Evolutionary conservation across 2,888 invertebrate genomes (phyloP), one percentile per base, ranked within the genome.

Genomic region (Troilus luridus): DNA sequence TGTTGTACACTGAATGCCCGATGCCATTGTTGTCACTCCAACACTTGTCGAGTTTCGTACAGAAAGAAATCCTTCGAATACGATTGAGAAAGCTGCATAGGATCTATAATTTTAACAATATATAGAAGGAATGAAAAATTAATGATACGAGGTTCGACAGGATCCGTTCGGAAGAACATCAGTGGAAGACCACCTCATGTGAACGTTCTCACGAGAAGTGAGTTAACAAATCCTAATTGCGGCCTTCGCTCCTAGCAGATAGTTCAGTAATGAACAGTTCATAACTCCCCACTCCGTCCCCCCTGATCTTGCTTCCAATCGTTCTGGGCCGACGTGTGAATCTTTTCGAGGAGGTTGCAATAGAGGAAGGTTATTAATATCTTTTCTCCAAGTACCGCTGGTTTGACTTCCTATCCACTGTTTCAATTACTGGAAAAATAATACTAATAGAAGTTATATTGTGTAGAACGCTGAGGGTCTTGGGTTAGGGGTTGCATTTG

Each of bases 181-280:
- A 54, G 11, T n/a, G 21, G 56, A 85, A 56, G n/a, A n/a, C 54
- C 56, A 3, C 21, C 56, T 58, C 85, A 54, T 85, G 85, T 12
- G 85, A 85, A 58, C 56, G 56, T 58, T 85, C 85, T 85, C 85
- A 85, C 56, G 85, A 56, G n/a, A n/a, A 10, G 56, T 56, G 85
- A 85, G 56, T 58, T 85, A 85, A 85, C 85, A 58, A 85, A 85
- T 85, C 85, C 56, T 56, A 56, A 56, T 85, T 85, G 85, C 12
- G 56, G 56, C 56, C 56, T n/a, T 56, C 27, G 17, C 85, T 77
- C 27, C 56, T n/a, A 10, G 56, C n/a, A 56, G 85, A 85, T 58
- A 56, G 56, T n/a, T 85, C 85, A n/a, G 21, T 58, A 58, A 85
- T 85, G 85, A 85, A 56, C 56, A 27, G 27, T 17, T 77, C 72